Base-by-base conservation (phyloP, 2,888 invertebrate genomes). In the Ectropis crepuscularia region DNA sequence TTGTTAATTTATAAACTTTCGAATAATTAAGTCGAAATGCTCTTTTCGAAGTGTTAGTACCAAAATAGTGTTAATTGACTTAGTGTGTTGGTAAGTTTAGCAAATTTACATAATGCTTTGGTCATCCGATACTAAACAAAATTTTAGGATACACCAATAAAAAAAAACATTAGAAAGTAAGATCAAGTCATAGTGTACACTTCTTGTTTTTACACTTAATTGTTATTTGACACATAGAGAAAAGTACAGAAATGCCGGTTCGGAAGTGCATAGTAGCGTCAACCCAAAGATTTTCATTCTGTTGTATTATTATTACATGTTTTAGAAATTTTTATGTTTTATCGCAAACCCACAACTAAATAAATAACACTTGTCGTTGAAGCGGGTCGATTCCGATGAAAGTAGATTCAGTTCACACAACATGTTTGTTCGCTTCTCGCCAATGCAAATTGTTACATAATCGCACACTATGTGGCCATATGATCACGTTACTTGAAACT, bases 261-360 rank as follows among this genome's bases (percentile, higher is more conserved):
- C 80, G 90, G 90, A 91, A 91, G 90, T 91, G 90, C 90, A 88
- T 85, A 80, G 68, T 81, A 71, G 77, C 77, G 75, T 69, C 76
- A 75, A 78, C 73, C 81, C 81, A 83, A 84, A 85, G 80, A 82
- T 70, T 74, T 64, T 66, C 69, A 70, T 71, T 61, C 63, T 76
- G 67, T 74, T 78, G 75, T 74, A 70, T 71, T 63, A 70, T n/a
- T 61, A 43, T 58, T 66, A 69, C 71, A 69, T 65, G 64, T 70
- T 74, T 72, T 74, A 66, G 71, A 71, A 63, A 70, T 71, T 73
- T 67, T 74, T 73, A 28, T 79, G 67, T 75, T 68, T 68, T 78
- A 81, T 78, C 62, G 8, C 82, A 78, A 79, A 78, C 48, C 73
- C 75, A 54, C 63, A 48, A 49, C 49, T 16, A 47, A 50, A n/a